Conservation (phyloP, 2,113 vertebrate species). For the Halichoeres trimaculatus region DNA sequence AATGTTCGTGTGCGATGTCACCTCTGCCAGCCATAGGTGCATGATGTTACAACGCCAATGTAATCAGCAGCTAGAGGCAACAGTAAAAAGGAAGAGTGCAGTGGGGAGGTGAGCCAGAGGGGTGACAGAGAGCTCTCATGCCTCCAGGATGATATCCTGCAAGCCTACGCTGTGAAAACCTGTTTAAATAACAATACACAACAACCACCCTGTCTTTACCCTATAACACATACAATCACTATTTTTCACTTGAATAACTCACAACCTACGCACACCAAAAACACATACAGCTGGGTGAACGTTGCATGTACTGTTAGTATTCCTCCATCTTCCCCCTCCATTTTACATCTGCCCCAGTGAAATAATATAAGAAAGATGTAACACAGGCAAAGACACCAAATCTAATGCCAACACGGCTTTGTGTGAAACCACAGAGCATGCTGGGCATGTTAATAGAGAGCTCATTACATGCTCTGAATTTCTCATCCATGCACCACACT, state of each 20-base stretch:
- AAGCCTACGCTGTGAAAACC: constrained; percentile 10
- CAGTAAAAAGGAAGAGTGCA: constrained; percentile 39
- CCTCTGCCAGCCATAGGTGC: constrained; percentile 10
- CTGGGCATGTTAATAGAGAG: constrained; percentile 7
- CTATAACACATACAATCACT: background rate
- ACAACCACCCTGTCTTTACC: background rate
- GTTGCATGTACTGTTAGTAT: constrained; percentile 55
- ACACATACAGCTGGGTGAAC: constrained; percentile 37
- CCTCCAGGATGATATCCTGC: constrained; percentile 4
- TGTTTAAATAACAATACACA: constrained; percentile 6
- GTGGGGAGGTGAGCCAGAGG: constrained; percentile 3
- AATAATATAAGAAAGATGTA: constrained; percentile 21
- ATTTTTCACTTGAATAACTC: background rate
- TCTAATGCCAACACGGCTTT: constrained; percentile 23
- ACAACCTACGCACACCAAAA: background rate
- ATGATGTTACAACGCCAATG: constrained; percentile 48
- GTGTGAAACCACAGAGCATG: background rate
- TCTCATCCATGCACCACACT: background rate
- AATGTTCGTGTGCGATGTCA: constrained; percentile 23
- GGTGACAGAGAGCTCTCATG: constrained; percentile 33
- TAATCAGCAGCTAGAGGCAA: constrained; percentile 59
- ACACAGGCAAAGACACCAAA: constrained; percentile 58
- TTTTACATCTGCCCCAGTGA: constrained; percentile 62
- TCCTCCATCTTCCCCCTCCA: constrained; percentile 74
- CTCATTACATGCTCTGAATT: constrained; percentile 9